Conservation (phyloP, 2,113 vertebrate species). For the Lagopus muta region DNA sequence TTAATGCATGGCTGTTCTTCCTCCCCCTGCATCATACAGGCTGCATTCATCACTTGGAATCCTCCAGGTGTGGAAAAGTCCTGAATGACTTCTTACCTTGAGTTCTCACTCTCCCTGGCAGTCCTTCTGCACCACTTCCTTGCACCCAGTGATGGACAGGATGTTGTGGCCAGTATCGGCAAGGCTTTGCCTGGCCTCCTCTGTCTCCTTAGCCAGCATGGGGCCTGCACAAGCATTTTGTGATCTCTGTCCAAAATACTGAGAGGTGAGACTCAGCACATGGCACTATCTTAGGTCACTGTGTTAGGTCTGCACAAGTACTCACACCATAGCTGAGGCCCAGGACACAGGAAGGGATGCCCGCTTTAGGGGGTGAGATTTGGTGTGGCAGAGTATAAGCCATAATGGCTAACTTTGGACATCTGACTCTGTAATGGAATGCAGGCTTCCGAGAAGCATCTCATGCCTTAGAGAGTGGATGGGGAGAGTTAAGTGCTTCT, state of each 20-base stretch:
- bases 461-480: accelerated
- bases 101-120: background rate
- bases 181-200: background rate
- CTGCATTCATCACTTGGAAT: background rate
- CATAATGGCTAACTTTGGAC: background rate
- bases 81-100: accelerated
- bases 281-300: accelerated
- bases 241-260: background rate
- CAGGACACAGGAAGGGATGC: background rate
- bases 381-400: accelerated
- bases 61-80: background rate
- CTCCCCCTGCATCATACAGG: background rate
- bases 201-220: accelerated
- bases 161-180: accelerated
- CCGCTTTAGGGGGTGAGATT: accelerated
- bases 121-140: accelerated
- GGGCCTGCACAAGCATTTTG: accelerated
- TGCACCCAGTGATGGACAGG: accelerated
- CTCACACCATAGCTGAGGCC: accelerated
- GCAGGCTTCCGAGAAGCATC: accelerated
- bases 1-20: background rate
- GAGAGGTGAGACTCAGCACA: background rate
- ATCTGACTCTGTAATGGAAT: background rate
- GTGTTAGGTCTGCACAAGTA: background rate
- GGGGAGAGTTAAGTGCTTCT: background rate